Evolutionary conservation across 2,888 invertebrate genomes (phyloP).

Genomic region (Hydraecia micacea): DNA sequence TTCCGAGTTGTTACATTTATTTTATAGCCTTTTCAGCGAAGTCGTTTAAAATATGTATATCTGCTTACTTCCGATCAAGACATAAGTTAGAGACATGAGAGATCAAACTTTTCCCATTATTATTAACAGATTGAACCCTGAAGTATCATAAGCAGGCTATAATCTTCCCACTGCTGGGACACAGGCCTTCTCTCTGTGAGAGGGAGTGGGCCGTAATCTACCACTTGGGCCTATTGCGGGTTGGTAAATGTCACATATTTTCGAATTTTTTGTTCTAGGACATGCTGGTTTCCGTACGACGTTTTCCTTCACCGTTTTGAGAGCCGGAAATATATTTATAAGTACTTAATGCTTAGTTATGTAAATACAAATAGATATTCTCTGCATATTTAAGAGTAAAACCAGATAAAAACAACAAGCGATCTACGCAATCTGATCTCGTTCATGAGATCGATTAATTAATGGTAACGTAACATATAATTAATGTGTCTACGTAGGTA

Average conservation of each 20-base stretch:
- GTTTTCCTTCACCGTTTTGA: neutral
- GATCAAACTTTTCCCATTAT: neutral
- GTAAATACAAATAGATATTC: neutral
- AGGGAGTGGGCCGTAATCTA: neutral
- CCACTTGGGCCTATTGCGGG: neutral
- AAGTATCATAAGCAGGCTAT: too few relatives aligned
- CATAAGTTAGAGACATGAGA: neutral
- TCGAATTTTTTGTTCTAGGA: neutral
- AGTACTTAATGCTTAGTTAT: neutral
- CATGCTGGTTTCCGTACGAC: neutral
- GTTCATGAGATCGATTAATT: constrained; percentile 59
- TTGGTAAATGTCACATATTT: neutral
- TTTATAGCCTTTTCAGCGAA: constrained; percentile 12
- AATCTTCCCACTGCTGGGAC: too few relatives aligned
- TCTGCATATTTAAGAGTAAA: constrained; percentile 24
- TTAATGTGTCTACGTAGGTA: constrained; percentile 45
- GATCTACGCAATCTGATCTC: constrained; percentile 40
- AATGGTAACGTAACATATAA: constrained; percentile 55
- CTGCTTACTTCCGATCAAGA: constrained; percentile 1
- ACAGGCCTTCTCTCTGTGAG: neutral
- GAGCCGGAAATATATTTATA: neutral
- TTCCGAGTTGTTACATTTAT: neutral
- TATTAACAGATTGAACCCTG: neutral
- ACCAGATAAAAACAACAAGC: constrained; percentile 33
- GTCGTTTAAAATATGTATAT: neutral